phyloP scores from a whole-genome alignment of 2,797 vertebrate genomes.

The Zenarchopterus dispar region DNA sequence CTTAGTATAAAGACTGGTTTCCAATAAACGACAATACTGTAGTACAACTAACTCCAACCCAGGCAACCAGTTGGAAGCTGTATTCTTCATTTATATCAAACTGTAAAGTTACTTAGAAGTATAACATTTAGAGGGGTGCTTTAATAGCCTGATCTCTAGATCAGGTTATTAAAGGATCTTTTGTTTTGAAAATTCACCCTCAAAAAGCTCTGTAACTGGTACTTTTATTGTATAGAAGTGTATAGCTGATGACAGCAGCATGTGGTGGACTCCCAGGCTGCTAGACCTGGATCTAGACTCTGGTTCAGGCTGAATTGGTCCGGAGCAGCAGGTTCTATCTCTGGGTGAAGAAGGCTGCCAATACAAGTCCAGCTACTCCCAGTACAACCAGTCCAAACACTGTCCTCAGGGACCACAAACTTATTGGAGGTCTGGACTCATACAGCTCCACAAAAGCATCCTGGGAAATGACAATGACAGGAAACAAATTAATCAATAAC shows the following conservation, averaged over 20 bases:
- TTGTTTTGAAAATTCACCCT: background rate
- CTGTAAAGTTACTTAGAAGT: too few relatives aligned
- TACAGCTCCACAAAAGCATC: conserved; percentile 92
- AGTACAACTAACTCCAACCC: too few relatives aligned
- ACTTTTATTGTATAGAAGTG: background rate
- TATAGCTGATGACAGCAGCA: background rate
- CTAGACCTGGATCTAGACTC: background rate
- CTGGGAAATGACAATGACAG: conserved; percentile 64
- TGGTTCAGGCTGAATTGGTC: background rate
- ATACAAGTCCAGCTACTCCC: conserved; percentile 89
- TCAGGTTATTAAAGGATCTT: background rate
- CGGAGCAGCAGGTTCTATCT: conserved; percentile 78
- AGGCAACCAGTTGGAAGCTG: too few relatives aligned
- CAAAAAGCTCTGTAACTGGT: background rate
- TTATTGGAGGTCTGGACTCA: conserved; percentile 79
- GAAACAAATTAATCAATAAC: background rate
- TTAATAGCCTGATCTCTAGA: too few relatives aligned
- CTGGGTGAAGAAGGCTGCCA: conserved; percentile 89
- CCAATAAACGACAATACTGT: too few relatives aligned
- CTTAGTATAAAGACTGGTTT: too few relatives aligned
- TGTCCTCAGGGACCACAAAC: conserved; percentile 89
- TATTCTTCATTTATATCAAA: too few relatives aligned
- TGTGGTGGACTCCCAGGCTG: background rate
- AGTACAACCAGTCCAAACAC: conserved; percentile 87
- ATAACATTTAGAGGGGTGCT: too few relatives aligned